Conservation (phyloP, 2,113 vertebrate species). For the Mastomys natalensis region DNA sequence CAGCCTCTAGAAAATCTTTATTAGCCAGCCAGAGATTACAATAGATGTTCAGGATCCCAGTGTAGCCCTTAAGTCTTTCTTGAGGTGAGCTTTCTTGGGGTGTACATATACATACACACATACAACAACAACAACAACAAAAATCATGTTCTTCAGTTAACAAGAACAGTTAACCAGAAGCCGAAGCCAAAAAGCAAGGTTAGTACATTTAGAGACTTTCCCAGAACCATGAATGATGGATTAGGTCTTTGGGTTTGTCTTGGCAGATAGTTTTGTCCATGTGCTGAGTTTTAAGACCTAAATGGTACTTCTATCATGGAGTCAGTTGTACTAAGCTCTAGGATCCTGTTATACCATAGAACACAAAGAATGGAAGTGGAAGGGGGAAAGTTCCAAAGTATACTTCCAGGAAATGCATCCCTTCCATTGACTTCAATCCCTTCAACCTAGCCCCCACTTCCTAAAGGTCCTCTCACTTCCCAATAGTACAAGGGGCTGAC, state of each 20-base stretch:
- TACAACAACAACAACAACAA: neutral
- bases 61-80: neutral
- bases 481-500: neutral
- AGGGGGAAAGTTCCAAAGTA: fast-evolving
- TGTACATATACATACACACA: too few species aligned
- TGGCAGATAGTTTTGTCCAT: neutral
- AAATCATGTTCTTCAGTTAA: neutral
- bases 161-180: neutral
- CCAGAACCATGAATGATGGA: neutral
- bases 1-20: neutral
- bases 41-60: neutral
- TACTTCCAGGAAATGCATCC: neutral
- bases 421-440: neutral
- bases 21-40: neutral
- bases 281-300: neutral
- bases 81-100: neutral
- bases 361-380: neutral
- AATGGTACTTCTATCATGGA: neutral
- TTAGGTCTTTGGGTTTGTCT: neutral
- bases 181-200: neutral
- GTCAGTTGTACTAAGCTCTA: neutral
- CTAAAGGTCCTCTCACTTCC: neutral
- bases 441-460: neutral
- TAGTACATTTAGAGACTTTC: neutral
- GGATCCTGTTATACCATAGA: neutral